phyloP scores from a whole-genome alignment of 1,140 invertebrate species.

The Brachionus angularis region DNA sequence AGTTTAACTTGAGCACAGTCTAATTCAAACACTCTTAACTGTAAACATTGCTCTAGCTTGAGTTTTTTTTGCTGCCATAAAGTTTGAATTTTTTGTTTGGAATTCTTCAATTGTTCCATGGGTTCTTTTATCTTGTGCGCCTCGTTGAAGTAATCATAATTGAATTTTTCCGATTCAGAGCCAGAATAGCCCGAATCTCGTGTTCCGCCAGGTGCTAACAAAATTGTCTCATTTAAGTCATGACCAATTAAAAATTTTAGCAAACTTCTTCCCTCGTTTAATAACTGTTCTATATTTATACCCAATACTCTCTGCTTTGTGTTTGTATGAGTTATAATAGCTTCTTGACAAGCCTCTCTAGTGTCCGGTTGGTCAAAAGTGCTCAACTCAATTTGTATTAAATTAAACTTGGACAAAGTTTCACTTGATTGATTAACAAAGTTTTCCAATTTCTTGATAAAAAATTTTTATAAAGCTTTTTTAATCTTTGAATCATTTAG shows the following conservation, averaged over 20 bases:
- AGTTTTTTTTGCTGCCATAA: constrained; percentile 71
- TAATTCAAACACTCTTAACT: constrained; percentile 87
- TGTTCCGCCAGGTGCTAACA: background rate
- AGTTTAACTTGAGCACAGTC: constrained; percentile 95
- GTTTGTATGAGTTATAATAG: constrained; percentile 24
- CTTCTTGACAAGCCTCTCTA: constrained; percentile 20
- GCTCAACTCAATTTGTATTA: constrained; percentile 20
- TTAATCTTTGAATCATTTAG: background rate
- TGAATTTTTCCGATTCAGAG: constrained; percentile 25
- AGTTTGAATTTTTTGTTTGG: constrained; percentile 44
- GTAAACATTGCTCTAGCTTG: constrained; percentile 89
- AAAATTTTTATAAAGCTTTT: background rate
- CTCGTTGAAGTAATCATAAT: constrained; percentile 34
- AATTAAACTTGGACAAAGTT: background rate
- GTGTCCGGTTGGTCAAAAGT: constrained; percentile 23
- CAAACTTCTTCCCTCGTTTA: constrained; percentile 28
- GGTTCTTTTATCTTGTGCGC: constrained; percentile 29
- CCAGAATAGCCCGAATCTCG: constrained; percentile 28
- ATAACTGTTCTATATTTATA: constrained; percentile 34
- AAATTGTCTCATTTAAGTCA: background rate
- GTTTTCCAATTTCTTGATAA: constrained; percentile 32
- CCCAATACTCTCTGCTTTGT: constrained; percentile 23
- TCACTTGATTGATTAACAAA: constrained; percentile 25
- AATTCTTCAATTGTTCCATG: constrained; percentile 6
- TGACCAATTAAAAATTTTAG: background rate